Percentiles rank a stretch among this genome's conserved stretches.
Evolutionary conservation across 2,113 vertebrate species (phyloP).

Genomic region (Sorex fumeus): DNA sequence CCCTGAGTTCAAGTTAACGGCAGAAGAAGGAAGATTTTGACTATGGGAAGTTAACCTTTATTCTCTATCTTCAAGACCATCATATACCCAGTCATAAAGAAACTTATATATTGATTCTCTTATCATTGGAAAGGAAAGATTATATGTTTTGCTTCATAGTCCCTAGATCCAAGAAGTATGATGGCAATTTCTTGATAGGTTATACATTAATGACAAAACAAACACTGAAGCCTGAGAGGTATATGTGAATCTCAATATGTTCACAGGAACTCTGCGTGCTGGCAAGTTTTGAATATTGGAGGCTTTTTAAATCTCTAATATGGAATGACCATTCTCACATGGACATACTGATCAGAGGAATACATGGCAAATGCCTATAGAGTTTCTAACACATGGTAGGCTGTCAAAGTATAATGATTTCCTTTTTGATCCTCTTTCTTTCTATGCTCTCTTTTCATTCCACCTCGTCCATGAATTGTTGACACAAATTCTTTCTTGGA

Average conservation of each 20-base stretch:
- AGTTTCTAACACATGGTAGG: neutral
- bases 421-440: neutral
- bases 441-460: neutral
- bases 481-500: neutral
- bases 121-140: neutral
- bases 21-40: neutral
- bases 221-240: neutral
- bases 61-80: neutral
- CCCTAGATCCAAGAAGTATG: neutral
- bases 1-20: neutral
- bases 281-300: neutral
- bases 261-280: neutral
- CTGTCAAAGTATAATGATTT: neutral
- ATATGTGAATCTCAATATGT: rapidly evolving
- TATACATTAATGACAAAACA: neutral
- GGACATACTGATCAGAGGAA: neutral
- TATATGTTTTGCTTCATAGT: neutral
- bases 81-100: neutral
- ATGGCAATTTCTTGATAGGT: neutral
- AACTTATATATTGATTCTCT: neutral
- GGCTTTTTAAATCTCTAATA: neutral
- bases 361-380: neutral
- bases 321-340: too few relatives aligned
- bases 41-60: neutral
- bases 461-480: neutral